These are phyloP conservation scores for Muraenolepis orangiensis DNA, from an alignment of 2,797 vertebrate species.

Conservation along the genomic window DNA sequence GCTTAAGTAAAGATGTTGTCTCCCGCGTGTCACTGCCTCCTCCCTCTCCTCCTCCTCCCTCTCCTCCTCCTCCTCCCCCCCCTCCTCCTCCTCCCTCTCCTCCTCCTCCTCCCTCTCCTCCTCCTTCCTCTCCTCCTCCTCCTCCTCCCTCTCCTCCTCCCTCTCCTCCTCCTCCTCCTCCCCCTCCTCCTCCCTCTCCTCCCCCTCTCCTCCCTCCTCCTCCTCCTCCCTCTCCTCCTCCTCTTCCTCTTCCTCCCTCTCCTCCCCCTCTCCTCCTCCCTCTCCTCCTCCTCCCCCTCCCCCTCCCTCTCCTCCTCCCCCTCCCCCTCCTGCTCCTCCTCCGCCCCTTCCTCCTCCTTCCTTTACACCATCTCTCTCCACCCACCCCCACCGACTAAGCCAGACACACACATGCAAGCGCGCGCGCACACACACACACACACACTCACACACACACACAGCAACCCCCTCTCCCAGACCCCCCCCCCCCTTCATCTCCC, in stretches of 20 bases:
- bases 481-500: constrained; percentile 51
- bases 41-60: constrained; percentile 17
- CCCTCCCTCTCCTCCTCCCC: too few species aligned
- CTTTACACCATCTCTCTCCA: not conserved
- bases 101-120: too few species aligned
- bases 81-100: too few species aligned
- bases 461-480: constrained; percentile 38
- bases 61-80: not conserved
- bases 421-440: constrained; percentile 14
- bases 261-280: constrained; percentile 3
- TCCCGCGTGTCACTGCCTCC: not conserved
- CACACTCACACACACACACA: constrained; percentile 17
- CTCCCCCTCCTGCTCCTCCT: too few species aligned
- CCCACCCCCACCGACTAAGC: constrained; percentile 17
- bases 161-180: too few species aligned
- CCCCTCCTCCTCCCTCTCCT: too few species aligned
- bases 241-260: too few species aligned
- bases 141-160: too few species aligned
- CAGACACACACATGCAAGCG: constrained; percentile 21
- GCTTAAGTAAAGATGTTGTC: too few species aligned
- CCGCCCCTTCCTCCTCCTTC: not conserved
- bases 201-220: constrained; percentile 3
- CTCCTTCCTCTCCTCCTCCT: too few species aligned
- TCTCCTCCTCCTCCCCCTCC: too few species aligned
- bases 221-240: too few species aligned